These are phyloP conservation scores for Temnothorax curvispinosus DNA, from an alignment of 1,140 invertebrate genomes.

Conservation along the genomic window DNA sequence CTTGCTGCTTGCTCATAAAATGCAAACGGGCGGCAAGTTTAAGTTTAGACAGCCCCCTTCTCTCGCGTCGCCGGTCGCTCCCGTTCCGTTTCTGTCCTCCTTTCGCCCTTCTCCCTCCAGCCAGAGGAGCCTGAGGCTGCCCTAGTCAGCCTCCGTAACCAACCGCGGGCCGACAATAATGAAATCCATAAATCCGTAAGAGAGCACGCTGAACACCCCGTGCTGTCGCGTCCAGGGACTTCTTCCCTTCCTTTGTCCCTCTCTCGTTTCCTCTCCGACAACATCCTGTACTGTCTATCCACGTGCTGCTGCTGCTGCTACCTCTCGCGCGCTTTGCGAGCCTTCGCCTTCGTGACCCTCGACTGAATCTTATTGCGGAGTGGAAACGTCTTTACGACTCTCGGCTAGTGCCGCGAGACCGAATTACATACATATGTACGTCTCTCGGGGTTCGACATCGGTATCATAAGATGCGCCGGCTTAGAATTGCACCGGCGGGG, in stretches of 20 bases:
- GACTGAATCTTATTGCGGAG: conserved; percentile 70
- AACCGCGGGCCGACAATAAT: conserved; percentile 80
- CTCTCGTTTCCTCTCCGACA: conserved; percentile 55
- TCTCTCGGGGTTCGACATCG: conserved; percentile 7
- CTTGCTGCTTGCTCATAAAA: conserved; percentile 80
- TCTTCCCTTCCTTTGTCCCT: conserved; percentile 60
- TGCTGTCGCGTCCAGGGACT: conserved; percentile 30
- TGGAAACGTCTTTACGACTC: conserved; percentile 75
- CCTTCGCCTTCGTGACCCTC: conserved; percentile 8
- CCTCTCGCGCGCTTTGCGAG: not conserved
- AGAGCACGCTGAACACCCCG: conserved; percentile 65
- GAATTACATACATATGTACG: conserved; percentile 27
- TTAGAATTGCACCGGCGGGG: conserved; percentile 3
- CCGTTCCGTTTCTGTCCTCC: not conserved
- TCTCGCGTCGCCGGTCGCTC: not conserved
- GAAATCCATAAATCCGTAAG: conserved; percentile 83
- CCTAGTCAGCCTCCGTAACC: conserved; percentile 69
- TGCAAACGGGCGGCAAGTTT: conserved; percentile 82
- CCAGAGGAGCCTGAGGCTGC: conserved; percentile 39
- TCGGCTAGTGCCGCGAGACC: conserved; percentile 39
- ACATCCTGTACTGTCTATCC: not conserved
- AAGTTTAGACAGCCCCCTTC: conserved; percentile 78
- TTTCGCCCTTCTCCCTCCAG: conserved; percentile 11
- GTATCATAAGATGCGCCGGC: not conserved
- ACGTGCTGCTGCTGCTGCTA: not conserved